Base-by-base conservation (phyloP, 2,797 vertebrate genomes). In the Diceros bicornis region DNA sequence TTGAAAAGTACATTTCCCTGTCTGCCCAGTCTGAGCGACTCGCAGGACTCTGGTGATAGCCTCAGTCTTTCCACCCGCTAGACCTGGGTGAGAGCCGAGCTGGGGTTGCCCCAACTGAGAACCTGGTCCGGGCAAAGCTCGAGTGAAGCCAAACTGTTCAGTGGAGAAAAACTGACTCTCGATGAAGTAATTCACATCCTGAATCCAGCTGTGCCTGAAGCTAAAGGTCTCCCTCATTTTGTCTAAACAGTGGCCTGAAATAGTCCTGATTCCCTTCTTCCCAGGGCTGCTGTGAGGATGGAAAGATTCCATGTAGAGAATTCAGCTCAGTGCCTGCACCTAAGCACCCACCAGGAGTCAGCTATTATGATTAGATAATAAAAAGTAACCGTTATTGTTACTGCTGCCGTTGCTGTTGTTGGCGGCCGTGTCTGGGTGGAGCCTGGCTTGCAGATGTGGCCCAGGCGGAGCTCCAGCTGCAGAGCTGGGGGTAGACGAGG, bases 391-490 rank as follows among this genome's bases (percentile, higher is more conserved):
- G 7, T 34, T 37, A 69, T 11, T 2, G 2, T 34, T n/a, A 2
- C 21, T 0, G 29, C 32, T 61, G 79, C 37, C 44, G 0, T 21
- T 27, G 41, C 4, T 25, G 69, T 21, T 74, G 62, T 41, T 84
- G 77, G 34, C 7, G 84, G 77, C 93, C 66, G 55, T 10, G 68
- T 21, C 89, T 29, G 55, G 61, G 82, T 12, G 21, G 29, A 25
- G 69, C 78, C 57, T 55, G 82, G 62, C 90, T 95, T 57, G 78
- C 88, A 89, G 95, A 72, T 89, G 79, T 21, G 44, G 84, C 79
- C 94, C 83, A 47, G 91, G 92, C 87, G 7, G 81, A 37, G 82
- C 83, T 95, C 92, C 98, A 97, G 96, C 92, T 97, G 96, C 90
- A 21, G 92, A 52, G 75, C 79, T 52, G 29, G 29, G 90, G 89